These are phyloP conservation scores for Sarcophilus harrisii DNA, from an alignment of 2,797 vertebrate genomes.

Conservation along the genomic window DNA sequence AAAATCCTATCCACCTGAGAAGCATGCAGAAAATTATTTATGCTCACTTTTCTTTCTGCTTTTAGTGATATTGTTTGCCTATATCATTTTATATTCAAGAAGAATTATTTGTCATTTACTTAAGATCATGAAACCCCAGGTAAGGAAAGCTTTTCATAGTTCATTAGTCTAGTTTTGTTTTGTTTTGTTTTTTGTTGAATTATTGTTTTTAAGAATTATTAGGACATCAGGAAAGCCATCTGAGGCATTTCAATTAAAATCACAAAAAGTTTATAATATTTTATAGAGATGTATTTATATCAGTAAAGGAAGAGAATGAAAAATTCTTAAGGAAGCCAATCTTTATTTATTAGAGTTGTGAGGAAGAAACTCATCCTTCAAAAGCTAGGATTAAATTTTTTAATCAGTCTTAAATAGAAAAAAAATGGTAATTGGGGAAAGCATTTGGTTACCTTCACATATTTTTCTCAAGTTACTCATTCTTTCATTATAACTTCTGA, in stretches of 20 bases:
- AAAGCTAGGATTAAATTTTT: not conserved
- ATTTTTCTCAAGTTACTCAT: constrained; percentile 35
- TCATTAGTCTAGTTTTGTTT: not conserved
- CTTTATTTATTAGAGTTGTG: constrained; percentile 33
- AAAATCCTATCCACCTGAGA: not conserved
- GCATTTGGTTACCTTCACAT: not conserved
- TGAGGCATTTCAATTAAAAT: not conserved
- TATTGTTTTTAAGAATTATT: not conserved
- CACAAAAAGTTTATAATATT: not conserved
- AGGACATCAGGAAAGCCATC: not conserved
- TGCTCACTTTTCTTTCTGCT: constrained; percentile 1
- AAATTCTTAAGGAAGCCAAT: constrained; percentile 21
- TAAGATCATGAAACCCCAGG: constrained; percentile 13
- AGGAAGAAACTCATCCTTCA: not conserved
- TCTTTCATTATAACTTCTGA: not conserved
- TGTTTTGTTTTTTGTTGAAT: not conserved
- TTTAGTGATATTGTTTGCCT: not conserved
- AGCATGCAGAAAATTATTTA: constrained; percentile 26
- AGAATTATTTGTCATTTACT: constrained; percentile 1
- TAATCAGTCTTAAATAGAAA: constrained; percentile 34
- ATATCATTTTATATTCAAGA: not conserved
- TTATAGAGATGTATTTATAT: not conserved
- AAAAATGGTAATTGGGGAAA: not conserved
- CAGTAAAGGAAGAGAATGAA: constrained; percentile 1
- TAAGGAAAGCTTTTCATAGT: not conserved